Base-by-base conservation (phyloP, 2,797 vertebrate genomes). In the Sebastes oblongus region DNA sequence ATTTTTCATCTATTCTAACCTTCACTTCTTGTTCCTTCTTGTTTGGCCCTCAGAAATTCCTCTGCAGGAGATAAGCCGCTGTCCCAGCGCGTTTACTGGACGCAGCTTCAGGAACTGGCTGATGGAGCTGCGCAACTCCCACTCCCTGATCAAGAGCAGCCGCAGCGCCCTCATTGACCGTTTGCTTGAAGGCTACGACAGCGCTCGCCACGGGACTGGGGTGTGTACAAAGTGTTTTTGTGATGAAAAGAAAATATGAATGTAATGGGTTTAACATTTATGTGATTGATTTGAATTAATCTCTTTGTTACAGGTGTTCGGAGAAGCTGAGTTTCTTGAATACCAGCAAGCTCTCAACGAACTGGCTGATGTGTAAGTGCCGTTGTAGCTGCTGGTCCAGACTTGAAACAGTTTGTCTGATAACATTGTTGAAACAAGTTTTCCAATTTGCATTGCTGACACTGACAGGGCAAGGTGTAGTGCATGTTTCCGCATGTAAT, bases 161-260 rank as follows among this genome's bases (percentile, higher is more conserved):
- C 97, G 96, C 78, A 97, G 97, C 58, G 87, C 93, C 0, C 94
- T 99, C 77, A 94, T 99, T 0, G 97, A 99, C 77, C 90, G 96
- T 9, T 81, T 99, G 77, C 94, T 98, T 67, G 97, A 99, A n/a
- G 98, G 98, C 9, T 99, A 99, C 0, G 97, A 98, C 82, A 96
- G 90, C 0, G 98, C 98, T 18, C 97, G 98, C 66, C 97, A 98
- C 0, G 98, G 98, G 71, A 98, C 98, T 0, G 97, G 97, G 96
- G 98, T 99, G 71, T 75, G 95, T 72, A 20, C 18, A 32, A 2
- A 2, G 27, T 14, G 13, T 50, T 55, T 20, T 60, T 11, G 11
- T 16, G 5, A 54, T 64, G 7, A 36, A 68, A 68, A 58, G 14
- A 46, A 50, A 72, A 39, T 12, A 29, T 6, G 2, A 22, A 27